These are phyloP conservation scores for Palythoa caribaeorum DNA, from an alignment of 92 coral and sea anemone species.

Conservation along the genomic window DNA sequence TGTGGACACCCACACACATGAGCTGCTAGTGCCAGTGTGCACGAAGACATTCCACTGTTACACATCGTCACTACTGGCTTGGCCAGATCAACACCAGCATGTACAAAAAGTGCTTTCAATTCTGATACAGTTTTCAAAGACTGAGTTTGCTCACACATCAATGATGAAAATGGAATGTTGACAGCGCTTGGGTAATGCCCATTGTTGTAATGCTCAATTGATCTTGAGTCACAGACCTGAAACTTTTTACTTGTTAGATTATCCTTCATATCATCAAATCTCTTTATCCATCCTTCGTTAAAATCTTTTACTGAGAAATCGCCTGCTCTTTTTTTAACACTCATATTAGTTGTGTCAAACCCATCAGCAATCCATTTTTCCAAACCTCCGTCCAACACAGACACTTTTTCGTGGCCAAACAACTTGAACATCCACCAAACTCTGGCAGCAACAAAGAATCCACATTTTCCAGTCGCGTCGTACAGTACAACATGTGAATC, in stretches of 20 bases:
- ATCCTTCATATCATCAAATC: slow-evolving; percentile 80
- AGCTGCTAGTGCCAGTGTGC: slow-evolving; percentile 73
- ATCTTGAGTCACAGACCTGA: slow-evolving; percentile 78
- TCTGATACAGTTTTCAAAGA: slow-evolving; percentile 65
- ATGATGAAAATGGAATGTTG: slow-evolving; percentile 67
- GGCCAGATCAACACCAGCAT: slow-evolving; percentile 74
- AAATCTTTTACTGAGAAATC: slow-evolving; percentile 61
- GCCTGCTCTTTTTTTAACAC: slow-evolving; percentile 70
- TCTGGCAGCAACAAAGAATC: slow-evolving; percentile 76
- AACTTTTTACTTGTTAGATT: slow-evolving; percentile 48
- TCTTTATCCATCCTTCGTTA: slow-evolving; percentile 54
- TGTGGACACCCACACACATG: slow-evolving; percentile 80
- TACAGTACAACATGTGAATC: slow-evolving; percentile 72
- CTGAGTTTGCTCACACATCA: slow-evolving; percentile 60
- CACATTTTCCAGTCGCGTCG: slow-evolving; percentile 77
- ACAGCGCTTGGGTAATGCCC: slow-evolving; percentile 88
- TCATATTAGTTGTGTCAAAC: slow-evolving; percentile 74
- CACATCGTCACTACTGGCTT: slow-evolving; percentile 79
- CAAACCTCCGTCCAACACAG: slow-evolving; percentile 85
- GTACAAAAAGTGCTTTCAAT: slow-evolving; percentile 68
- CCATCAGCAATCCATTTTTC: slow-evolving; percentile 86
- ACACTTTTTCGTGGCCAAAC: slow-evolving; percentile 83
- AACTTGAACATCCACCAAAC: slow-evolving; percentile 89
- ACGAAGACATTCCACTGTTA: slow-evolving; percentile 79
- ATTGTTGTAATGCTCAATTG: slow-evolving; percentile 14